phyloP scores from a whole-genome alignment of 2,888 invertebrate species.

The Quadroppia sp. region DNA sequence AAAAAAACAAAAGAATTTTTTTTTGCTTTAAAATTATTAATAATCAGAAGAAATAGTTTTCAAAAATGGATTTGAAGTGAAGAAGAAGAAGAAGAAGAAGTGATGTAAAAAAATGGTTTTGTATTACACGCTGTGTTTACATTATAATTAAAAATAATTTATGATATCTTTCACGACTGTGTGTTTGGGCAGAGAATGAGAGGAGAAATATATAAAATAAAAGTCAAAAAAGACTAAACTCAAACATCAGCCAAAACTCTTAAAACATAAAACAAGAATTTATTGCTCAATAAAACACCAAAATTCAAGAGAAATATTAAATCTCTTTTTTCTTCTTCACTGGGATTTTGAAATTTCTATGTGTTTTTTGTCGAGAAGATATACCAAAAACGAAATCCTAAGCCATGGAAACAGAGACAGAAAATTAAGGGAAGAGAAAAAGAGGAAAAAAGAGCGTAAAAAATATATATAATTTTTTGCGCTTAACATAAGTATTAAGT shows the following conservation, averaged over 20 bases:
- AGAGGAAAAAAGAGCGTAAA: no score
- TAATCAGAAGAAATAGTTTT: no score
- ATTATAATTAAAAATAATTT: conserved; percentile 16
- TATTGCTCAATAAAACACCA: conserved; percentile 8
- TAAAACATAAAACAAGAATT: conserved; percentile 17
- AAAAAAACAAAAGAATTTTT: no score
- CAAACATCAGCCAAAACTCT: conserved; percentile 24
- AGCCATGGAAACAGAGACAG: background rate
- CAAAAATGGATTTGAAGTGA: no score
- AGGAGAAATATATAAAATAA: background rate
- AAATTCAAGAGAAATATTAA: conserved; percentile 7
- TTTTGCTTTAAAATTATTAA: no score
- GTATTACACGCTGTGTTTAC: conserved; percentile 17
- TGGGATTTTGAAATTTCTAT: no score
- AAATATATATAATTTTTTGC: background rate
- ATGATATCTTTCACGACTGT: background rate
- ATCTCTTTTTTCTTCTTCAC: background rate
- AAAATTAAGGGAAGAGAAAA: no score
- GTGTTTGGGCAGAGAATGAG: background rate
- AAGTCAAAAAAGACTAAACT: background rate
- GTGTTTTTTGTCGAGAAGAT: background rate
- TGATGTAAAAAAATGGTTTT: background rate
- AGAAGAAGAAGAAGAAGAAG: no score
- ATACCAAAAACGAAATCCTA: background rate
- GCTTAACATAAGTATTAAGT: background rate